These are phyloP conservation scores for Exephanes ischioxanthus DNA, from an alignment of 2,888 invertebrate species.

Conservation along the genomic window DNA sequence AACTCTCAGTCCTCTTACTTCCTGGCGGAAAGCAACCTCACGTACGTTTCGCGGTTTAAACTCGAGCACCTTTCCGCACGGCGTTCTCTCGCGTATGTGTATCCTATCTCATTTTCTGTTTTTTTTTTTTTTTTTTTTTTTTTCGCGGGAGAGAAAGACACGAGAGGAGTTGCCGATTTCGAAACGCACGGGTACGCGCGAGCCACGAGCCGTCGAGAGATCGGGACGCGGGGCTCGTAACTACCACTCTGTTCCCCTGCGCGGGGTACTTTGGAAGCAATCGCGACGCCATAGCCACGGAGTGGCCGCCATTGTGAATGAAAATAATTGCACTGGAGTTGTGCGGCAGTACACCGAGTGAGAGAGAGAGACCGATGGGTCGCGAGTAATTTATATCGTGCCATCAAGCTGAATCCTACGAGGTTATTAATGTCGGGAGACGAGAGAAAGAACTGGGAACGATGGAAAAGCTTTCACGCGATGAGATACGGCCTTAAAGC, in stretches of 20 bases:
- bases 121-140: not conserved
- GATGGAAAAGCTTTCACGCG: conserved; percentile 71
- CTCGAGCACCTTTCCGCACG: conserved; percentile 36
- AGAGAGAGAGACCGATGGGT: conserved; percentile 68
- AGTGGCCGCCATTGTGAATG: conserved; percentile 75
- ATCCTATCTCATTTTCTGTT: not conserved
- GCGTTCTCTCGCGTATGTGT: not conserved
- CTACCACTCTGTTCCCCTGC: conserved; percentile 26
- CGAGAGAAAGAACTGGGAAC: conserved; percentile 46
- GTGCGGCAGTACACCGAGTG: conserved; percentile 47
- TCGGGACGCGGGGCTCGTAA: conserved; percentile 44
- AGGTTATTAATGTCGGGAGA: conserved; percentile 71
- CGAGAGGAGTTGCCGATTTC: conserved; percentile 64
- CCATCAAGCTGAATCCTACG: conserved; percentile 71
- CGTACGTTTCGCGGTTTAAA: conserved; percentile 43
- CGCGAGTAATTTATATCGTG: conserved; percentile 73
- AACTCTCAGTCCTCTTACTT: conserved; percentile 59
- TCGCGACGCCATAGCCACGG: conserved; percentile 13
- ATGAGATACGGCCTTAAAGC: conserved; percentile 58
- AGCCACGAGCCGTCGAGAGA: conserved; percentile 40
- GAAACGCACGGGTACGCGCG: conserved; percentile 62
- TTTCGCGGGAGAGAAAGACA: conserved; percentile 29
- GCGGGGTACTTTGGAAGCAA: conserved; percentile 2
- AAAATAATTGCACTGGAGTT: conserved; percentile 72
- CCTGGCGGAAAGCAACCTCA: conserved; percentile 43